Base-by-base conservation (phyloP, 2,797 vertebrate species). In the Anguilla marmorata region DNA sequence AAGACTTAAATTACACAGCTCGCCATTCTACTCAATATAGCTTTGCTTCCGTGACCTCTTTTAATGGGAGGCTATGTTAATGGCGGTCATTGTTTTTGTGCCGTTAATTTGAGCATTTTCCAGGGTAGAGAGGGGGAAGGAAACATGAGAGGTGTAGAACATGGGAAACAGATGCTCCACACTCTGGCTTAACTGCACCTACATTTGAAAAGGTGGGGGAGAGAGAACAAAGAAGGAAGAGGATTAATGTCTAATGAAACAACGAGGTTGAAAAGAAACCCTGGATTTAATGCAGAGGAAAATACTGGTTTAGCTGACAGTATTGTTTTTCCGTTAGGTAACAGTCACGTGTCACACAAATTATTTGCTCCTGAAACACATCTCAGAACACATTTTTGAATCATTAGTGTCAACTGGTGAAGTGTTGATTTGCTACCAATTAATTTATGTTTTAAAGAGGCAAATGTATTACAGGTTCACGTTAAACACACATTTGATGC, bases 41-140 rank as follows among this genome's bases (percentile, higher is more conserved):
- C 79, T 66, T 60, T 90, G 30, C 87, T 82, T 89, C 85, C 54
- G 30, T 63, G 84, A 89, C 58, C 84, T 89, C 72, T 72, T 86
- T 72, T 41, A 86, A 83, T 86, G 88, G 84, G 85, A 76, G 87
- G 79, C 87, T 86, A 76, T 90, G 19, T 89, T 88, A 89, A 88
- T 87, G 85, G 63, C 88, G 84, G 48, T 79, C 85, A 89, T 92
- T 91, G 90, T 93, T 93, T 93, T 90, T 90, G 89, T 88, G 91
- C 84, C 91, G 90, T 91, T 94, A 92, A 93, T 91, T 93, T 90
- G 88, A 92, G 89, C 89, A 90, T 92, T 87, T 89, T 92, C 88
- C 83, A 84, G 90, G 88, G 91, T 88, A 85, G 86, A 86, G 87
- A 90, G 91, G 85, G 74, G 58, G 82, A 89, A 86, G 80, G 88